phyloP scores from a whole-genome alignment of 2,888 invertebrate species.

The Linnaemya tessellans region DNA sequence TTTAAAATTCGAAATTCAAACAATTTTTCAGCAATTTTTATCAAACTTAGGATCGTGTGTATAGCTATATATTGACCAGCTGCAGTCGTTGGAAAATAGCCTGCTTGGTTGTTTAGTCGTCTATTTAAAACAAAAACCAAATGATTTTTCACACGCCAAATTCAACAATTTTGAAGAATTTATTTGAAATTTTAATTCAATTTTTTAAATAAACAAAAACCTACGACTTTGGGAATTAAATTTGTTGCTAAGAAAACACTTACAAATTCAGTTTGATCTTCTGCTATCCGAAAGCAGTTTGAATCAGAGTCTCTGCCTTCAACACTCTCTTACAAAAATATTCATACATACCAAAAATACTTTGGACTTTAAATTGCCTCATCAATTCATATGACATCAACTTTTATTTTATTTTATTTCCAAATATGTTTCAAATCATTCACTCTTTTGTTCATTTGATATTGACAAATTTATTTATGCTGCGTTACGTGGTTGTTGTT shows the following conservation, averaged over 20 bases:
- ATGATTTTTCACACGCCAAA: too few species aligned
- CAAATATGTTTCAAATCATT: conserved; percentile 32
- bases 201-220: neutral
- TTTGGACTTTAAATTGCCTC: conserved; percentile 14
- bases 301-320: neutral
- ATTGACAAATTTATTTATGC: conserved; percentile 50
- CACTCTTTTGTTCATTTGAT: conserved; percentile 25
- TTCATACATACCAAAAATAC: neutral
- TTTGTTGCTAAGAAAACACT: too few species aligned
- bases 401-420: conserved; percentile 18
- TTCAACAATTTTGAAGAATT: neutral
- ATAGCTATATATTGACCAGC: too few species aligned
- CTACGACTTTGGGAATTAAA: neutral
- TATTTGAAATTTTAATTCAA: too few species aligned
- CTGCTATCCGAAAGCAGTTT: neutral
- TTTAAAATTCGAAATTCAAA: too few species aligned
- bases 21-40: too few species aligned
- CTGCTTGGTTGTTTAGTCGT: too few species aligned
- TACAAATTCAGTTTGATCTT: neutral
- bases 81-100: too few species aligned
- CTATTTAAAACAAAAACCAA: too few species aligned
- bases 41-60: too few species aligned
- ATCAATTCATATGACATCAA: conserved; percentile 56
- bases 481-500: conserved; percentile 12
- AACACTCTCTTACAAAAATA: neutral